Evolutionary conservation across 2,797 vertebrate genomes (phyloP).

Genomic region (Siniperca undulata): DNA sequence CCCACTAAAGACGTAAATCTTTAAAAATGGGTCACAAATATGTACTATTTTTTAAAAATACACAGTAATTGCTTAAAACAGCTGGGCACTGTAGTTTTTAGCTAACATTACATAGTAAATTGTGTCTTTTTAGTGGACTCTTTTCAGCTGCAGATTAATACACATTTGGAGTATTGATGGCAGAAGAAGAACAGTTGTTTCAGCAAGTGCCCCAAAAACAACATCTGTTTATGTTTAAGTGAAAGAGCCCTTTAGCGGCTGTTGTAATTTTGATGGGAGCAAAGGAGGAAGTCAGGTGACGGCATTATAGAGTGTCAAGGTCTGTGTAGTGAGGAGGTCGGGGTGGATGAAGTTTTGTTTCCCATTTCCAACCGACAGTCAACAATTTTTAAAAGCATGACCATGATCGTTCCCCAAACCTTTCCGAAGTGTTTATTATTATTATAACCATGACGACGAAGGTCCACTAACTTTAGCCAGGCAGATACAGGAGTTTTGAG

Average conservation of each 20-base stretch:
- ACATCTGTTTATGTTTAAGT: background rate
- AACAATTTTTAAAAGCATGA: too few relatives aligned
- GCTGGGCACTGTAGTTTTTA: background rate
- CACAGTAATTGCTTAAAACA: background rate
- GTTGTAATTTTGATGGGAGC: too few relatives aligned
- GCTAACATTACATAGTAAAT: background rate
- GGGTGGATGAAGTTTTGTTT: too few relatives aligned
- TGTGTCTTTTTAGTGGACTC: background rate
- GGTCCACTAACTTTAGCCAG: background rate
- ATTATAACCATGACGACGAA: too few relatives aligned
- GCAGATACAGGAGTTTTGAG: background rate
- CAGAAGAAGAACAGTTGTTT: background rate
- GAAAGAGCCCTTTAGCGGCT: too few relatives aligned
- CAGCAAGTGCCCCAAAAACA: background rate
- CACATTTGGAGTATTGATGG: constrained; percentile 5
- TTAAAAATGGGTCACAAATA: background rate
- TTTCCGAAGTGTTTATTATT: background rate
- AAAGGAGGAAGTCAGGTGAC: background rate
- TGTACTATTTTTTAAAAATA: background rate
- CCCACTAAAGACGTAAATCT: too few relatives aligned
- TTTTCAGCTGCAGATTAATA: constrained; percentile 13
- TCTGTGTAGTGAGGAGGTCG: background rate
- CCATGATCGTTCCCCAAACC: background rate
- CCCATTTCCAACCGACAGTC: background rate
- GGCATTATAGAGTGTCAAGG: background rate